Conservation (phyloP, 2,888 invertebrate genomes). For the Tridacna crocea region DNA sequence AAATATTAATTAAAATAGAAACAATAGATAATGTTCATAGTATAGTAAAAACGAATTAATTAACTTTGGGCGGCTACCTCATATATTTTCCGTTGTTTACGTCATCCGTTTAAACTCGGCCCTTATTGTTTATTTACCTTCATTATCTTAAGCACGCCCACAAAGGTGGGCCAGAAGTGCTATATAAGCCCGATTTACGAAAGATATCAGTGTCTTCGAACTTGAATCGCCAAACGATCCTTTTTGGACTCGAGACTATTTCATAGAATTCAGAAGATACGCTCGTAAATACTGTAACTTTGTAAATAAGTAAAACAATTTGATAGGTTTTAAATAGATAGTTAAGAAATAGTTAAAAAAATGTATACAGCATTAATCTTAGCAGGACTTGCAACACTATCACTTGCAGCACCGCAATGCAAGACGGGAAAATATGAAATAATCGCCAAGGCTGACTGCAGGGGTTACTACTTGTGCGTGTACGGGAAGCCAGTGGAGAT, state of each 20-base stretch:
- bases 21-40: too few species aligned
- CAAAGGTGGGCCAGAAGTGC: constrained; percentile 18
- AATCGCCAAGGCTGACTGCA: constrained; percentile 56
- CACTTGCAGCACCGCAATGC: constrained; percentile 22
- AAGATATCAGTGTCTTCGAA: constrained; percentile 7
- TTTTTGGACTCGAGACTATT: background rate
- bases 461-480: constrained; percentile 51
- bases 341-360: background rate
- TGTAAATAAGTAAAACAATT: background rate
- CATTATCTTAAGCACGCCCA: constrained; percentile 14
- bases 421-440: constrained; percentile 35
- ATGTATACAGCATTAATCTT: constrained; percentile 12
- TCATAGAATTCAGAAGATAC: background rate
- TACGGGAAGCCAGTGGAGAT: constrained; percentile 53
- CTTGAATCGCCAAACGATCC: background rate
- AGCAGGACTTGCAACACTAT: constrained; percentile 1
- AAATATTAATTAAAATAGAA: too few species aligned
- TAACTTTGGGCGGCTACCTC: constrained; percentile 17
- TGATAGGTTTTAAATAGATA: background rate
- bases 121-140: constrained; percentile 23
- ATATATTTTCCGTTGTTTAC: constrained; percentile 13
- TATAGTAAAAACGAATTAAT: constrained; percentile 1
- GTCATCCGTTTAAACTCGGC: constrained; percentile 12
- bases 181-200: constrained; percentile 2
- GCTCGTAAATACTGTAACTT: background rate